Conservation (phyloP, 1,140 invertebrate species). For the Oscheius sp. region DNA sequence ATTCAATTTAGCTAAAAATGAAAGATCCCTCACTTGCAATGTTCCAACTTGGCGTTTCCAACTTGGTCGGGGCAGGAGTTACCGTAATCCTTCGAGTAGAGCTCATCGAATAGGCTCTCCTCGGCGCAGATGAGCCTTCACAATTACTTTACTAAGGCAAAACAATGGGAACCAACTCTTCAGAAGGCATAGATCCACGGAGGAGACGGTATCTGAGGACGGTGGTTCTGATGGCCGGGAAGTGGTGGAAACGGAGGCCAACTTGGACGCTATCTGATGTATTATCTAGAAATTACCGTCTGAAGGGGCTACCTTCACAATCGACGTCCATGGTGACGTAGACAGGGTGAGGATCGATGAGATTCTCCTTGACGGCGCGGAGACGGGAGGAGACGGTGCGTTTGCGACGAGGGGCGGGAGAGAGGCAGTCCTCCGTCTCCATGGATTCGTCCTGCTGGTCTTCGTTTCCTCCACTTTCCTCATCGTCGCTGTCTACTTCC, state of each 20-base stretch:
- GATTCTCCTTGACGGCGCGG: not conserved
- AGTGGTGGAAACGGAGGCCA: not conserved
- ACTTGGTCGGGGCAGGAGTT: constrained; percentile 11
- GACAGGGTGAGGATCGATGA: not conserved
- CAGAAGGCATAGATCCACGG: not conserved
- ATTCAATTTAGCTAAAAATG: too few relatives aligned
- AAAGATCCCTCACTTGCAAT: constrained; percentile 11
- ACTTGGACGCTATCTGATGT: not conserved
- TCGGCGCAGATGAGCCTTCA: not conserved
- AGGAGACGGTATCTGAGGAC: not conserved
- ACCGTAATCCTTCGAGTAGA: constrained; percentile 14
- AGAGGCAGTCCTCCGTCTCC: not conserved
- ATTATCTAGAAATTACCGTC: not conserved
- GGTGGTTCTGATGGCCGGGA: not conserved
- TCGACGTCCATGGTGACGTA: not conserved
- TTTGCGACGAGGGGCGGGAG: not conserved
- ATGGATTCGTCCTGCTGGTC: not conserved
- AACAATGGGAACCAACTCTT: too few relatives aligned
- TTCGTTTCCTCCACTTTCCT: not conserved
- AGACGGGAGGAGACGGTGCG: not conserved
- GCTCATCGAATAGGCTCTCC: not conserved
- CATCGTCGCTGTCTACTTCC: constrained; percentile 5
- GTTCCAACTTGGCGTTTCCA: constrained; percentile 9
- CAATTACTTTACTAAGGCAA: too few relatives aligned
- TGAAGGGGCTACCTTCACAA: not conserved